Conservation (phyloP, 2,888 invertebrate genomes). For the Yponomeuta cagnagella region DNA sequence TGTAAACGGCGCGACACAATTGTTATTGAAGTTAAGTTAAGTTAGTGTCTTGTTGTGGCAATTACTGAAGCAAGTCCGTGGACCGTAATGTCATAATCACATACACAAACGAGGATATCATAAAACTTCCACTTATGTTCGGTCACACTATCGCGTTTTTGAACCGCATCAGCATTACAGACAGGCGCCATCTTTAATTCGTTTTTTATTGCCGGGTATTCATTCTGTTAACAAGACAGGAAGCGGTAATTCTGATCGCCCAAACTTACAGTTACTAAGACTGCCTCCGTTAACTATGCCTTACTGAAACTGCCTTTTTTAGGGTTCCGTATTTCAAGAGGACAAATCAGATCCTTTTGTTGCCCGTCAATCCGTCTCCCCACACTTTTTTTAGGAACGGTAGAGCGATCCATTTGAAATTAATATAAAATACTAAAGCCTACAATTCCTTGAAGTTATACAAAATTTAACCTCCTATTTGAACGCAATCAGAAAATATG, state of each 20-base stretch:
- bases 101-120: background rate
- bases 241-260: background rate
- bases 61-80: constrained; percentile 1
- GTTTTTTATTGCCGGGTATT: constrained; percentile 4
- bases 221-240: constrained; percentile 5
- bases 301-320: background rate
- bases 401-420: no score
- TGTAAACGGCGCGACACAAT: constrained; percentile 7
- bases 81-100: constrained; percentile 1
- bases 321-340: background rate
- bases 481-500: no score
- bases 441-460: no score
- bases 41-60: background rate
- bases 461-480: no score
- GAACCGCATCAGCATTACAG: background rate
- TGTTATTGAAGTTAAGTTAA: constrained; percentile 4
- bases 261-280: background rate
- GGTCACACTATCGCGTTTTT: background rate
- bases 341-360: no score
- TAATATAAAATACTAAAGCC: no score
- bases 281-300: background rate
- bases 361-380: no score
- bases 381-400: no score
- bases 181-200: constrained; percentile 5
- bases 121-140: background rate